A percentile compares a stretch with the other conserved stretches of the same genome.
These are phyloP conservation scores for Hippopotamyrus pictus DNA, from an alignment of 2,797 vertebrate species.

Conservation along the genomic window DNA sequence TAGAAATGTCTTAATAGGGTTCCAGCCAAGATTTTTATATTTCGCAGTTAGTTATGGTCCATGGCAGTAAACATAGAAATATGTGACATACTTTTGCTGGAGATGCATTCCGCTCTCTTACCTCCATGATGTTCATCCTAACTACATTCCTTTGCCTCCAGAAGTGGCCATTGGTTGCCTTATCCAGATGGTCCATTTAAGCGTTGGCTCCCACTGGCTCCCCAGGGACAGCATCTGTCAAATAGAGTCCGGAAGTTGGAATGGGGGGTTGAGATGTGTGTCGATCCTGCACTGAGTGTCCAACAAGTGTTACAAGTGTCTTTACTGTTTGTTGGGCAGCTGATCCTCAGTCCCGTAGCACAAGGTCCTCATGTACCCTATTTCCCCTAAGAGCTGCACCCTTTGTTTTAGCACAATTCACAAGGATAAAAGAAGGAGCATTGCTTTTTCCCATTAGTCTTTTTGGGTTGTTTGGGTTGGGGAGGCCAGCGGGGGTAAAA, in stretches of 20 bases:
- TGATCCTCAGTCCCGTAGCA: not conserved
- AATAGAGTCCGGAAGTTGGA: not conserved
- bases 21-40: not conserved
- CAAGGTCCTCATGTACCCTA: not conserved
- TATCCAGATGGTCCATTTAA: not conserved
- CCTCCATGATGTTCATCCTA: not conserved
- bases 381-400: not conserved
- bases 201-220: not conserved
- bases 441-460: not conserved
- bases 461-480: not conserved
- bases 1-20: not conserved
- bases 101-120: not conserved
- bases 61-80: not conserved
- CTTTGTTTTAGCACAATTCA: not conserved
- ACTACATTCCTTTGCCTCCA: not conserved
- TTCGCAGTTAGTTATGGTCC: not conserved
- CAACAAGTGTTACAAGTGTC: not conserved
- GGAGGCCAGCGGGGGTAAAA: not conserved
- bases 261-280: not conserved
- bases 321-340: not conserved
- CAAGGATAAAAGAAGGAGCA: not conserved
- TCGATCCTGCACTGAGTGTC: not conserved
- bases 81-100: not conserved
- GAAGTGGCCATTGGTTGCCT: not conserved
- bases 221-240: not conserved